Evolutionary conservation across 1,140 invertebrate species (phyloP).

Genomic region (Phortica variegata): DNA sequence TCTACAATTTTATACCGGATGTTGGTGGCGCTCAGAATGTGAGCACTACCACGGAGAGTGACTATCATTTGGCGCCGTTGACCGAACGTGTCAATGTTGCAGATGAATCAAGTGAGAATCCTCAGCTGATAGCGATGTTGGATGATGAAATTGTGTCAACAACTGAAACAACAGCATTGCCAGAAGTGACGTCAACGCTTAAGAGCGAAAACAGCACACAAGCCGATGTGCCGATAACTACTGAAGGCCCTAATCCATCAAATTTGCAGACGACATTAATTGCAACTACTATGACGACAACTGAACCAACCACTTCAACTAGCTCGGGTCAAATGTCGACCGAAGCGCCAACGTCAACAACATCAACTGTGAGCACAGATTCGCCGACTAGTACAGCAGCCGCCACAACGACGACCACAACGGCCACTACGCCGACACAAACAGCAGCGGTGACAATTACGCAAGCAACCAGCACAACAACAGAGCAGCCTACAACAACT

Average conservation of each 20-base stretch:
- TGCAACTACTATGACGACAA: neutral
- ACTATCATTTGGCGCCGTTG: slow-evolving; percentile 27
- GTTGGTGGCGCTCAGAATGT: slow-evolving; percentile 30
- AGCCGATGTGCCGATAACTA: neutral
- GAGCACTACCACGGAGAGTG: slow-evolving; percentile 33
- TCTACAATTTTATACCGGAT: slow-evolving; percentile 49
- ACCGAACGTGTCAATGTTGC: slow-evolving; percentile 12
- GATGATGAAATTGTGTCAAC: neutral
- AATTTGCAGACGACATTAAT: neutral
- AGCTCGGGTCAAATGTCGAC: no score
- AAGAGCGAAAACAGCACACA: neutral
- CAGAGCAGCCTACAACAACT: neutral
- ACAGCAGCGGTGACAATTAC: neutral
- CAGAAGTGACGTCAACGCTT: neutral
- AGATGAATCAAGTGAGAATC: slow-evolving; percentile 8
- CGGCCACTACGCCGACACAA: neutral
- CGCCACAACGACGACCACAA: neutral
- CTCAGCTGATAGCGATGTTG: neutral
- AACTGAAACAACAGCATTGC: slow-evolving; percentile 6
- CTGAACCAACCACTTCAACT: no score
- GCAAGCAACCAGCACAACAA: slow-evolving; percentile 4
- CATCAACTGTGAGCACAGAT: slow-evolving; percentile 2
- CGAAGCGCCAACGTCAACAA: slow-evolving; percentile 8
- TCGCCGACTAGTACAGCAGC: neutral
- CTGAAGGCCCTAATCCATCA: neutral